Evolutionary conservation across 1,140 invertebrate genomes (phyloP).

Genomic region (Phthorimaea operculella): DNA sequence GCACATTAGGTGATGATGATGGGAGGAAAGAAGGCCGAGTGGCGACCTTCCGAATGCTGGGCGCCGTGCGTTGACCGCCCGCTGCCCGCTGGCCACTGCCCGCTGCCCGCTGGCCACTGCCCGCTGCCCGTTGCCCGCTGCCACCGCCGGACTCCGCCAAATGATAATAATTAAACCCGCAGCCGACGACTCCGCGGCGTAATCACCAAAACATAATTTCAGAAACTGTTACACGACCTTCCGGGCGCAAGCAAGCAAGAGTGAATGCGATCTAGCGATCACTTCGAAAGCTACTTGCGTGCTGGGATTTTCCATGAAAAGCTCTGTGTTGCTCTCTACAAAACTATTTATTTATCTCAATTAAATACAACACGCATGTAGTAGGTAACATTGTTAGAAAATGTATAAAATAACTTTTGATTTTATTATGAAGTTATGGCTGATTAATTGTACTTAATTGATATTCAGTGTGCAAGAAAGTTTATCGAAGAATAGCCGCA

Average conservation of each 20-base stretch:
- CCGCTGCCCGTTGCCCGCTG: not conserved
- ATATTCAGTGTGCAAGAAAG: too few species aligned
- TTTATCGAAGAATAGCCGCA: too few species aligned
- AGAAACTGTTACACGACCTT: slow-evolving; percentile 4
- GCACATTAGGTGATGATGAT: slow-evolving; percentile 38
- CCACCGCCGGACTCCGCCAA: slow-evolving; percentile 14
- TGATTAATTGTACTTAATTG: too few species aligned
- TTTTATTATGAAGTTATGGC: too few species aligned
- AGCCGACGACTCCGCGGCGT: not conserved
- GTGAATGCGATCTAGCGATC: not conserved
- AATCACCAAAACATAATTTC: slow-evolving; percentile 6
- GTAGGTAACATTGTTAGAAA: too few species aligned
- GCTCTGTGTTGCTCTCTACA: too few species aligned
- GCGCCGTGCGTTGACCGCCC: slow-evolving; percentile 51
- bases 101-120: not conserved
- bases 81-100: slow-evolving; percentile 14
- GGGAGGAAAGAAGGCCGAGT: slow-evolving; percentile 57
- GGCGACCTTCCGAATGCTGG: slow-evolving; percentile 57
- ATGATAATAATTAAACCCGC: slow-evolving; percentile 11
- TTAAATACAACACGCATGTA: too few species aligned
- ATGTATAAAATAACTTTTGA: too few species aligned
- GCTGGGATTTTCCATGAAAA: too few species aligned
- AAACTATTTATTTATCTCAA: too few species aligned
- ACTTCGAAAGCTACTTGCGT: too few species aligned
- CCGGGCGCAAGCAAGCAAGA: not conserved